phyloP scores from a whole-genome alignment of 37 sponge, comb jelly and placozoan species.

The Agelas oroides region DNA sequence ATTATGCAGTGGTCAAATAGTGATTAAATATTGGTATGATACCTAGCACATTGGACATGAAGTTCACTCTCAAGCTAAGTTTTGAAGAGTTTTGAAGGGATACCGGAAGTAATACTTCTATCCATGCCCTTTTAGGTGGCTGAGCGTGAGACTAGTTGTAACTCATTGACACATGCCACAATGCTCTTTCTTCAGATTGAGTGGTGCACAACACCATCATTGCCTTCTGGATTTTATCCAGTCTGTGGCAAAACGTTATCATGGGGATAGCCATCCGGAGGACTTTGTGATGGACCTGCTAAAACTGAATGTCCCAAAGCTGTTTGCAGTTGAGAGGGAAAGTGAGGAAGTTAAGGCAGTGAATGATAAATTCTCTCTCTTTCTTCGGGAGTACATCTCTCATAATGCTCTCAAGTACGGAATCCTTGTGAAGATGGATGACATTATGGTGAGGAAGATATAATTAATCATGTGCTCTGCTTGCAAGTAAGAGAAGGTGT shows the following conservation, averaged over 20 bases:
- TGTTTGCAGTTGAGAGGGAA: conserved; percentile 30
- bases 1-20: no score
- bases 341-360: conserved; percentile 3
- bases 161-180: background rate
- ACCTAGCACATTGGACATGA: no score
- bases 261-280: background rate
- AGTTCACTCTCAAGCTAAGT: no score
- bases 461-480: no score
- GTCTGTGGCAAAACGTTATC: conserved; percentile 27
- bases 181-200: conserved; percentile 5
- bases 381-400: conserved; percentile 23
- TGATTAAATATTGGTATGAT: no score
- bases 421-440: conserved; percentile 13
- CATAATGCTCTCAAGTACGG: conserved; percentile 34
- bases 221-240: conserved; percentile 45
- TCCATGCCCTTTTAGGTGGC: no score
- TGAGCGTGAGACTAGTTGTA: no score
- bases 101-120: no score
- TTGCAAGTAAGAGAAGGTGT: no score
- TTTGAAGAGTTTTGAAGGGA: no score
- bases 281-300: conserved; percentile 60
- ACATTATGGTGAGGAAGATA: no score
- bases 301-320: conserved; percentile 40
- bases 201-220: conserved; percentile 28
- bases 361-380: conserved; percentile 1